These are phyloP conservation scores for Psammodynastes pulverulentus DNA, from an alignment of 2,113 vertebrate species.

Conservation along the genomic window DNA sequence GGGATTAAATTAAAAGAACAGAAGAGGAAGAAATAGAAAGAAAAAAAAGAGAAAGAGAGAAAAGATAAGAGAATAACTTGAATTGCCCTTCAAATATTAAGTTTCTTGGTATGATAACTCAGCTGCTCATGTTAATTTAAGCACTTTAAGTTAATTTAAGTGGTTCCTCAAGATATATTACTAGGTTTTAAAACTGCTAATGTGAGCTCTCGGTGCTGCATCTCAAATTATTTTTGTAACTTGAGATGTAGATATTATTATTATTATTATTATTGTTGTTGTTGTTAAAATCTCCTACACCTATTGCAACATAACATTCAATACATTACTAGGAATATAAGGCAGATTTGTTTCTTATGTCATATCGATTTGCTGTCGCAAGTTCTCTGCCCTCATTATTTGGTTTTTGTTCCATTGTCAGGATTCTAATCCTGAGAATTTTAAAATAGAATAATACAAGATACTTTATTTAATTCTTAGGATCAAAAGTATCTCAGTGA, in stretches of 20 bases:
- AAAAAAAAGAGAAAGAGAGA: slow-evolving; percentile 30
- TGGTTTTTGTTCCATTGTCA: not conserved
- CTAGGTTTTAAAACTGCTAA: not conserved
- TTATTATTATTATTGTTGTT: not conserved
- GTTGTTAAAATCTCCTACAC: not conserved
- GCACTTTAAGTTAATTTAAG: too few relatives aligned
- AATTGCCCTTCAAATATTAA: slow-evolving; percentile 7
- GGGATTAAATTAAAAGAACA: slow-evolving; percentile 2
- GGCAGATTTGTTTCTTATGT: not conserved
- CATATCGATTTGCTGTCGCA: not conserved
- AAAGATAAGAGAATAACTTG: slow-evolving; percentile 45
- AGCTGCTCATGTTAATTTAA: slow-evolving; percentile 26
- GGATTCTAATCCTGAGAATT: slow-evolving; percentile 27
- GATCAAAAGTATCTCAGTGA: not conserved
- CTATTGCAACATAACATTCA: not conserved
- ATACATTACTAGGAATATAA: not conserved
- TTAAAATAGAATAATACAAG: slow-evolving; percentile 11
- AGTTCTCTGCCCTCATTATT: not conserved
- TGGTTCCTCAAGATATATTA: not conserved
- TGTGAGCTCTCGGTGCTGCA: not conserved
- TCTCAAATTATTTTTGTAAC: slow-evolving; percentile 22
- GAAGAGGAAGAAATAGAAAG: slow-evolving; percentile 41
- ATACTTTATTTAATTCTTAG: not conserved
- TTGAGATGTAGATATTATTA: not conserved
- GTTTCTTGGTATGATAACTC: slow-evolving; percentile 10